phyloP scores from a whole-genome alignment of 2,797 vertebrate species.

The Oophaga sylvatica region DNA sequence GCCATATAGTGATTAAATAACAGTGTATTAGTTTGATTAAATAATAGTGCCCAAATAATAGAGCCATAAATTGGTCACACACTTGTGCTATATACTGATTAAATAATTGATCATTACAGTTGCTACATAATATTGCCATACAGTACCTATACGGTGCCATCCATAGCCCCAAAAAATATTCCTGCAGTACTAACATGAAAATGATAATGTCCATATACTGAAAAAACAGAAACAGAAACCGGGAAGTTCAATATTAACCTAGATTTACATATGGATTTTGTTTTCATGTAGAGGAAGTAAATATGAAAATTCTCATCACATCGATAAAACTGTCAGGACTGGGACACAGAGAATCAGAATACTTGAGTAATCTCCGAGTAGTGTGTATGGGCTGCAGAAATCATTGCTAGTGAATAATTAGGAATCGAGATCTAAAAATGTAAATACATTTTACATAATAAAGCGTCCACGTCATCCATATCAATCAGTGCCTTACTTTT shows the following conservation, averaged over 20 bases:
- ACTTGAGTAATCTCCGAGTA: background rate
- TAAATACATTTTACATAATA: too few relatives aligned
- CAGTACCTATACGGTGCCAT: background rate
- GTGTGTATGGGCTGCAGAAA: background rate
- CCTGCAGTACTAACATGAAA: background rate
- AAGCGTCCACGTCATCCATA: background rate
- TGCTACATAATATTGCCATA: background rate
- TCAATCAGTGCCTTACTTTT: background rate
- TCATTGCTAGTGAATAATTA: background rate
- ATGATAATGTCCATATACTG: background rate
- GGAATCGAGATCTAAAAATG: background rate
- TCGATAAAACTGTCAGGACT: background rate
- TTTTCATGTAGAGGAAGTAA: background rate
- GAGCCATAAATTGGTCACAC: too few relatives aligned
- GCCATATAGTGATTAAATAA: background rate
- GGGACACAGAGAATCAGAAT: background rate
- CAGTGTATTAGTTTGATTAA: background rate
- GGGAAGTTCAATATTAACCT: background rate
- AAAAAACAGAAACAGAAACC: background rate
- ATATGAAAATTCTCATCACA: background rate
- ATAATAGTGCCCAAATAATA: background rate
- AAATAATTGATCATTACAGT: background rate
- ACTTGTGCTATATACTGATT: background rate
- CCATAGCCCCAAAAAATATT: background rate
- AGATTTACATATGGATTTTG: background rate